Conservation (phyloP, 2,113 vertebrate species). For the Bombycilla garrulus region DNA sequence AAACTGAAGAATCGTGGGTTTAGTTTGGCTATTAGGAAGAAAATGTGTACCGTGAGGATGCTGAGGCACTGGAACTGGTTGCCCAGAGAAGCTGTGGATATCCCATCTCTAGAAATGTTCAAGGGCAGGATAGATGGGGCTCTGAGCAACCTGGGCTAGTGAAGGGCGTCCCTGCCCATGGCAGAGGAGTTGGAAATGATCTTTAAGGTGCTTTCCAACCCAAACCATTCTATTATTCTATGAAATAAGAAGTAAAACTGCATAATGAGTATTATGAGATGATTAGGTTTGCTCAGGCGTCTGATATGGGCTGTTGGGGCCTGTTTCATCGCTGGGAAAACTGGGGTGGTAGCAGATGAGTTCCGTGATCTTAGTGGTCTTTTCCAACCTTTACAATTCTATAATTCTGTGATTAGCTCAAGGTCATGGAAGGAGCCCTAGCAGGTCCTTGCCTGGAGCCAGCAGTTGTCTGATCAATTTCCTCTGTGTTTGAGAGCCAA, state of each 20-base stretch:
- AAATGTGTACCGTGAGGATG: neutral
- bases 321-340: neutral
- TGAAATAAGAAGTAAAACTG: neutral
- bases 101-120: neutral
- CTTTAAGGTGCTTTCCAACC: neutral
- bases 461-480: neutral
- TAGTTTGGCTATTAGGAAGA: neutral
- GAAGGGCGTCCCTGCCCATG: neutral
- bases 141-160: neutral
- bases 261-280: rapidly evolving
- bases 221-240: neutral
- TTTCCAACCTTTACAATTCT: neutral
- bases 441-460: neutral
- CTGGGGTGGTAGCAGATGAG: neutral
- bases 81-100: neutral
- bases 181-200: neutral
- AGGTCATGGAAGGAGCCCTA: neutral
- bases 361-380: neutral
- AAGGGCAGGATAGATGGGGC: too few species aligned
- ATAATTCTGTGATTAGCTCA: neutral
- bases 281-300: neutral
- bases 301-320: neutral
- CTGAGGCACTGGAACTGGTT: neutral
- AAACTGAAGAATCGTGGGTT: neutral
- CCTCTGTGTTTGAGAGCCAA: neutral